Conservation (phyloP, 2,797 vertebrate genomes). For the Coluber constrictor region DNA sequence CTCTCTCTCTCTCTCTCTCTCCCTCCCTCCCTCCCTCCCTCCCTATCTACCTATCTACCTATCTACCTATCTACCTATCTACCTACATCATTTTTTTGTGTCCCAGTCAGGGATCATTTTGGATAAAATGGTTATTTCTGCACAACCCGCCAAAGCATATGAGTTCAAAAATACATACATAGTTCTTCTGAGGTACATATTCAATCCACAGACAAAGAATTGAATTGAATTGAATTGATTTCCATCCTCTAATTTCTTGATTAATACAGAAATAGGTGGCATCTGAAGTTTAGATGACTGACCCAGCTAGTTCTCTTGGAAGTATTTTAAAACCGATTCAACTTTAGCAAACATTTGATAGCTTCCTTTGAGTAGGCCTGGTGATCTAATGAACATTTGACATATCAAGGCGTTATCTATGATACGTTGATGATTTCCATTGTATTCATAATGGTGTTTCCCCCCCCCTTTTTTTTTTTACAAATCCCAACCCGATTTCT, state of each 20-base stretch:
- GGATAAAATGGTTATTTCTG: background rate
- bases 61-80: too few relatives aligned
- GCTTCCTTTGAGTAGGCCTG: background rate
- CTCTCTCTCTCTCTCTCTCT: background rate
- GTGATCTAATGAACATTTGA: background rate
- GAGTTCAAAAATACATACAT: background rate
- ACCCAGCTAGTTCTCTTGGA: background rate
- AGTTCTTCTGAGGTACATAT: background rate
- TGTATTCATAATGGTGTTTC: background rate
- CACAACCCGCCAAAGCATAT: background rate
- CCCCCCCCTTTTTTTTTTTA: background rate
- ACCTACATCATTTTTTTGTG: background rate
- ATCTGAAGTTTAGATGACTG: background rate
- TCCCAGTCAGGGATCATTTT: background rate
- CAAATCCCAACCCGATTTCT: background rate
- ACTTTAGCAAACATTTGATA: background rate
- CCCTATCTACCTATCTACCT: background rate
- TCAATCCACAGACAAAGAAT: background rate
- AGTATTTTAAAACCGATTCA: background rate
- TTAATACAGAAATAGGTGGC: background rate
- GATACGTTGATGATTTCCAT: background rate
- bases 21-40: too few relatives aligned
- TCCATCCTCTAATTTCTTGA: background rate
- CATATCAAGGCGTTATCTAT: background rate
- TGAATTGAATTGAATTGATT: too few relatives aligned